Evolutionary conservation across 1,140 invertebrate genomes (phyloP).

Genomic region (Laodelphax striatellus): DNA sequence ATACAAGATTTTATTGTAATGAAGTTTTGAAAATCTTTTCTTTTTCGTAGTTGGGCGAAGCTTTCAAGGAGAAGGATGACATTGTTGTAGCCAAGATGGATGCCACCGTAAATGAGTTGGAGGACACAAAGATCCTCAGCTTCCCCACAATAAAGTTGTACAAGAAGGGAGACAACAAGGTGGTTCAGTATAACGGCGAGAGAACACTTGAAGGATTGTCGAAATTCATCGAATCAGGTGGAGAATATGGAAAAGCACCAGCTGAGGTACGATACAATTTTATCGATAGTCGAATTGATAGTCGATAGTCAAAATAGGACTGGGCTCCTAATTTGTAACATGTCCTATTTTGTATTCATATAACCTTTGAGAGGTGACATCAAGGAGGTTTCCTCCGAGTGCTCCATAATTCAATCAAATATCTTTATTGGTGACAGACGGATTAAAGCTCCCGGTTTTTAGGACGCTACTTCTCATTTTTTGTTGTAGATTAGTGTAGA

Average conservation of each 20-base stretch:
- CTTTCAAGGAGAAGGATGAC: slow-evolving; percentile 72
- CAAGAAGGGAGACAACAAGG: slow-evolving; percentile 82
- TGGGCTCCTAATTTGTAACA: too few species aligned
- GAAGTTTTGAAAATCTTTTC: slow-evolving; percentile 8
- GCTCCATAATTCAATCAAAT: too few species aligned
- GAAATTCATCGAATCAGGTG: slow-evolving; percentile 82
- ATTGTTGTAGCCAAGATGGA: slow-evolving; percentile 98
- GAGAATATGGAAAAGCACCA: slow-evolving; percentile 49
- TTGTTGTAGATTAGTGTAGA: too few species aligned
- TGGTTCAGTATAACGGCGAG: slow-evolving; percentile 88
- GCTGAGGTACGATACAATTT: slow-evolving; percentile 34
- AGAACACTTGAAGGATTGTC: slow-evolving; percentile 85
- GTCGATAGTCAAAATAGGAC: too few species aligned
- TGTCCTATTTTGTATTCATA: too few species aligned
- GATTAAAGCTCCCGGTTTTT: too few species aligned
- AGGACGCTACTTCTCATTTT: too few species aligned
- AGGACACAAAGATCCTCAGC: slow-evolving; percentile 85
- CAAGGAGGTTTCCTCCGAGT: too few species aligned
- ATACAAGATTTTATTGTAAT: too few species aligned
- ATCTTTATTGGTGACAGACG: too few species aligned
- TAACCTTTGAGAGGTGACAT: too few species aligned
- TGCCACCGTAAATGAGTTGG: slow-evolving; percentile 92
- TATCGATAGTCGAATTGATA: background rate
- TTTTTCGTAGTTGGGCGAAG: slow-evolving; percentile 55
- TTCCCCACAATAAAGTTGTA: slow-evolving; percentile 97